Conservation (phyloP, 1,140 invertebrate species). For the Eumeta japonica region DNA sequence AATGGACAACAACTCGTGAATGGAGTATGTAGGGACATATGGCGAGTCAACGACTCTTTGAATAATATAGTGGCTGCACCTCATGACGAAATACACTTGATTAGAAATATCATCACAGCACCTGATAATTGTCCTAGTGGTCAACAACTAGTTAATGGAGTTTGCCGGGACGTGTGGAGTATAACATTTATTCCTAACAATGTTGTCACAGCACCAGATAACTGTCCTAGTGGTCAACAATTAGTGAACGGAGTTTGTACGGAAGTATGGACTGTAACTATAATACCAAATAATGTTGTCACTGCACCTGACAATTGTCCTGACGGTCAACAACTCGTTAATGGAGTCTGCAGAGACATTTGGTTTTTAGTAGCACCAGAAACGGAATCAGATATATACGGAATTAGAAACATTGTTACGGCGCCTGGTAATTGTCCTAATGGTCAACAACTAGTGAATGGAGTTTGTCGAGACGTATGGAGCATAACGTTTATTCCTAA, state of each 20-base stretch:
- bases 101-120: background rate
- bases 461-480: slow-evolving; percentile 20
- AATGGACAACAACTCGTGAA: no score
- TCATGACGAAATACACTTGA: no score
- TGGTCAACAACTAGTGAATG: slow-evolving; percentile 16
- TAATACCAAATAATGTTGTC: slow-evolving; percentile 14
- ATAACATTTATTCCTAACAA: slow-evolving; percentile 6
- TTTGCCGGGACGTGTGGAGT: slow-evolving; percentile 6
- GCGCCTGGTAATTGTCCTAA: slow-evolving; percentile 17
- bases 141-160: slow-evolving; percentile 4
- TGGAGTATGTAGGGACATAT: no score
- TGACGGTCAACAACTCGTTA: slow-evolving; percentile 5
- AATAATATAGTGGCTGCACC: no score
- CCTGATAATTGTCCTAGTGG: slow-evolving; percentile 2
- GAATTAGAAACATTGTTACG: slow-evolving; percentile 9
- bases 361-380: no score
- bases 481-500: no score
- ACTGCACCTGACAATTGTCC: slow-evolving; percentile 10
- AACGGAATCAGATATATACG: no score
- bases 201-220: background rate
- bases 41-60: no score
- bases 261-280: slow-evolving; percentile 3
- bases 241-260: slow-evolving; percentile 2
- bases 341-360: slow-evolving; percentile 10
- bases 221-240: slow-evolving; percentile 3